These are phyloP conservation scores for Serranus cabrilla DNA, from an alignment of 2,797 vertebrate genomes.

Conservation along the genomic window DNA sequence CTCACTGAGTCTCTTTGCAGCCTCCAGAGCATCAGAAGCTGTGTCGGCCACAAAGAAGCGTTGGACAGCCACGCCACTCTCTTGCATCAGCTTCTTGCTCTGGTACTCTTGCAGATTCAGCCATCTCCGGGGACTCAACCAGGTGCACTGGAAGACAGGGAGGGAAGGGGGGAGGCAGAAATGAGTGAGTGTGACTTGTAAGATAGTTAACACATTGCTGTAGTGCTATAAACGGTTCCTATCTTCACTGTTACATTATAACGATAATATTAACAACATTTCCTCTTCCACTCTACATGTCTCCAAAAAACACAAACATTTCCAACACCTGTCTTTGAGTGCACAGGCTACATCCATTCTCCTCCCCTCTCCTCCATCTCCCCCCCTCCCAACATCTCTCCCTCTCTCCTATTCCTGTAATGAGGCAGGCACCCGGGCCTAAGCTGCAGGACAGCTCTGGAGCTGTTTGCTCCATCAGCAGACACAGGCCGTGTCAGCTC, in stretches of 20 bases:
- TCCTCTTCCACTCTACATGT: slow-evolving; percentile 25
- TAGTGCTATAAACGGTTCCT: slow-evolving; percentile 9
- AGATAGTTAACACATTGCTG: slow-evolving; percentile 27
- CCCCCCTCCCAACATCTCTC: not conserved
- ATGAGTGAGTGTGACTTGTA: slow-evolving; percentile 14
- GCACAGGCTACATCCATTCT: slow-evolving; percentile 24
- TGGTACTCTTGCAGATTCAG: slow-evolving; percentile 99
- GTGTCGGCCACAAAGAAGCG: slow-evolving; percentile 95
- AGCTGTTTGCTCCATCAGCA: slow-evolving; percentile 75
- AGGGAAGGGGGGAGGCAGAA: slow-evolving; percentile 1
- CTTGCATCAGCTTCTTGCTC: slow-evolving; percentile 99
- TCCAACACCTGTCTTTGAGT: slow-evolving; percentile 32
- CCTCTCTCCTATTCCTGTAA: slow-evolving; percentile 46
- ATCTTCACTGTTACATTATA: slow-evolving; percentile 5
- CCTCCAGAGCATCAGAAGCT: slow-evolving; percentile 92
- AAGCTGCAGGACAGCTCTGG: slow-evolving; percentile 61
- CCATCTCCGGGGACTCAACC: slow-evolving; percentile 92
- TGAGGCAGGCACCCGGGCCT: slow-evolving; percentile 61
- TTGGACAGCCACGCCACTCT: slow-evolving; percentile 96
- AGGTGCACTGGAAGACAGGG: slow-evolving; percentile 79
- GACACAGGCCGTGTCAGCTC: slow-evolving; percentile 75
- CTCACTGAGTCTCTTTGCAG: slow-evolving; percentile 96
- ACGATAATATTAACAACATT: slow-evolving; percentile 37
- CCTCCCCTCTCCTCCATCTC: not conserved
- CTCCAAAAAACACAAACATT: slow-evolving; percentile 30